phyloP scores from a whole-genome alignment of 2,113 vertebrate species.

The Columba janthina region DNA sequence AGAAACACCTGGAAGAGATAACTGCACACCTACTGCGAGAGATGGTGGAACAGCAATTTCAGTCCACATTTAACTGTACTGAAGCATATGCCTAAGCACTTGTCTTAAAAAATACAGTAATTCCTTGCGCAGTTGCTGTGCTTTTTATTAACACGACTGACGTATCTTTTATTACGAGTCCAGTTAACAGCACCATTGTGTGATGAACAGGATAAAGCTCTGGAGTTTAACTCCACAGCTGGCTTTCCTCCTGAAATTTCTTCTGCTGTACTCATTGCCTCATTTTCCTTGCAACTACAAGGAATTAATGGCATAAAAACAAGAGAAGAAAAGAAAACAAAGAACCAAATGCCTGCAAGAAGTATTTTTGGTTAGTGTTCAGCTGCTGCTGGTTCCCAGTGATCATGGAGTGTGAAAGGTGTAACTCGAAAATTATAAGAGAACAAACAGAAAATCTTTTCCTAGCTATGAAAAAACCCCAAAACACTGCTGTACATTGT shows the following conservation, averaged over 20 bases:
- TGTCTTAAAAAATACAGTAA: not conserved
- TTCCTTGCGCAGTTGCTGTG: not conserved
- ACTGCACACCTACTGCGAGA: not conserved
- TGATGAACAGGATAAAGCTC: not conserved
- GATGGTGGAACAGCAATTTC: not conserved
- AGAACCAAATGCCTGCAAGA: not conserved
- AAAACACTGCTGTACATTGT: not conserved
- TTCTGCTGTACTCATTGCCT: not conserved
- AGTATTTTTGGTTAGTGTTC: constrained; percentile 7
- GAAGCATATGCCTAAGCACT: not conserved
- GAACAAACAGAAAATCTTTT: constrained; percentile 14
- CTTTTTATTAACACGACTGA: not conserved
- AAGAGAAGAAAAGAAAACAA: not conserved
- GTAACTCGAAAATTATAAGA: not conserved
- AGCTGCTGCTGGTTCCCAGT: not conserved
- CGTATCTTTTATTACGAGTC: not conserved
- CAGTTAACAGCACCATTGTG: rapidly evolving
- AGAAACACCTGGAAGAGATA: not conserved
- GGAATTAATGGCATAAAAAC: not conserved
- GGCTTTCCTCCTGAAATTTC: not conserved
- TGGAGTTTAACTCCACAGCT: not conserved
- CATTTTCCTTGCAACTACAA: not conserved
- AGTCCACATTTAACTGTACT: not conserved
- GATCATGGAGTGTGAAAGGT: not conserved
- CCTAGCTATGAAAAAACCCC: not conserved